Base-by-base conservation (phyloP, 2,797 vertebrate species). In the Perodicticus potto region DNA sequence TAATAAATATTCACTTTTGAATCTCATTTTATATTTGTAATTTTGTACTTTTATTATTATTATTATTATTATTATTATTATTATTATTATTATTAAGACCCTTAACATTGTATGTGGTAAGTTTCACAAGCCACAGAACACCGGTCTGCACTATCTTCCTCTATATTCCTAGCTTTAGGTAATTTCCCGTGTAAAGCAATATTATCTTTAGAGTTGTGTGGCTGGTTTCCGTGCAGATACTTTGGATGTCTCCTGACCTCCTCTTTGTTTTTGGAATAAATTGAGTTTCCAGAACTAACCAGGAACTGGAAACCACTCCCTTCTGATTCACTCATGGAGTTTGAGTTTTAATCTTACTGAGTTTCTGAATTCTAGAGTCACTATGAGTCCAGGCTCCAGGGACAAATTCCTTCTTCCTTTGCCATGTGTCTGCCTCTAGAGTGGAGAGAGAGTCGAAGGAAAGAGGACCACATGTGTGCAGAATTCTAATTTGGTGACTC, bases 1-100 rank as follows among this genome's bases (percentile, higher is more conserved):
- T 93, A 86, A 88, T 90, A 96, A 95, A 96, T 84, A 81, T 16
- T 96, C 43, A 80, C 40, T 76, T 96, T 94, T 76, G 77, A 97
- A 82, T 59, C 14, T 69, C 84, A 90, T 86, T 88, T 94, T 91
- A 72, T 76, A 76, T 86, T 95, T 93, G 43, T 73, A 57, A 45
- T 91, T 95, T 91, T 93, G 17, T 40, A 40, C 5, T 5, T 40
- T 40, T 40, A 3, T 40, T 40, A 40, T 40, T 40, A 40, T 40
- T 40, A 40, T 5, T 40, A 40, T 59, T 27, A 63, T 94, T 65
- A 73, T n/a, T n/a, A n/a, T 40, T 40, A 3, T 40, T 40, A 40
- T 40, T 40, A 40, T 40, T 40, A 40, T 5, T 40, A 40, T 59
- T 27, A 63, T 94, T 65, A 73, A 29, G 11, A 20, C 10, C 53